Base-by-base conservation (phyloP, 2,113 vertebrate species). In the Syngnathoides biaculeatus region DNA sequence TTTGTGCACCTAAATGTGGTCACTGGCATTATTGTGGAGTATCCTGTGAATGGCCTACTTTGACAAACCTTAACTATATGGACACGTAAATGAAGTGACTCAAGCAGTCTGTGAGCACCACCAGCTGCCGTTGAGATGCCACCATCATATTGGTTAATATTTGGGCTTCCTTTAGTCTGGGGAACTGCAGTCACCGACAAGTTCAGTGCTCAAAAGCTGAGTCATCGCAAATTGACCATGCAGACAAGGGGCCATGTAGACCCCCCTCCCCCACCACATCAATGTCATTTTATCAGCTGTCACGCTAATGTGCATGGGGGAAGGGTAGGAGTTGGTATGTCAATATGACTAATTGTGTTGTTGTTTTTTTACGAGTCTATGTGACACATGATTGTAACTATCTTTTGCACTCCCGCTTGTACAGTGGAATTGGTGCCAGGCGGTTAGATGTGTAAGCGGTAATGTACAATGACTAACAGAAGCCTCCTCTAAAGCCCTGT, bases 391-490 rank as follows among this genome's bases (percentile, higher is more conserved):
- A 64, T n/a, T 74, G 58, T 67, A 62, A 1, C 52, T 0, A n/a
- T 73, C 60, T 62, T 83, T 83, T 27, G 68, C 17, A 14, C 73
- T 66, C 6, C n/a, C 70, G 77, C 70, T 71, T 19, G 39, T 67
- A 43, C 52, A 47, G 39, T 2, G 47, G 63, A 65, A 8, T 72
- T 4, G 8, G 17, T 77, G 68, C 43, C 82, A 75, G 72, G n/a
- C 71, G 66, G 59, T 69, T 71, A 64, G 55, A 2, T 53, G 42
- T 26, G 55, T 74, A 64, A 61, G 75, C 70, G 24, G 47, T 74
- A 69, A 80, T 2, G 50, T 42, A 60, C 45, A 73, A 57, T 87
- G 84, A 86, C 78, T 73, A 82, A 84, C 74, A 73, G 55, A 70
- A 69, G 60, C 58, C 71, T 65, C 11, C 50, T 65, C 48, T 68